Evolutionary conservation across 2,888 invertebrate genomes (phyloP).

Genomic region (Smittia sp.): DNA sequence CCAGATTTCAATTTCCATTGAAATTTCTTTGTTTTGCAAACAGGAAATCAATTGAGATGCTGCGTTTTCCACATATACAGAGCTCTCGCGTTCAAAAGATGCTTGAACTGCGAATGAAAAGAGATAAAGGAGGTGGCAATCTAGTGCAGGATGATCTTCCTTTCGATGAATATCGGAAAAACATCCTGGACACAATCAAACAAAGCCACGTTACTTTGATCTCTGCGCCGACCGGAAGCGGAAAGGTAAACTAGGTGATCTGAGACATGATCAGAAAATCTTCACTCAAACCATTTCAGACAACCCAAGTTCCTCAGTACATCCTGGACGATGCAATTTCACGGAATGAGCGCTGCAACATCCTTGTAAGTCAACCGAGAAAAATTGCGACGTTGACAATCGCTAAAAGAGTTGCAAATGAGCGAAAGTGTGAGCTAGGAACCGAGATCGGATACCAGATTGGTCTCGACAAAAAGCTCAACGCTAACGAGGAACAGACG

Average conservation of each 20-base stretch:
- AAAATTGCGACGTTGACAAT: constrained; percentile 91
- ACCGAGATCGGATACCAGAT: constrained; percentile 83
- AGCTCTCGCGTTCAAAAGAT: too few relatives aligned
- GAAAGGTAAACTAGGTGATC: constrained; percentile 49
- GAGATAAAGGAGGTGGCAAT: too few relatives aligned
- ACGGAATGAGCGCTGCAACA: constrained; percentile 70
- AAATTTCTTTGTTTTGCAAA: too few relatives aligned
- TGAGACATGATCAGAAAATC: not conserved
- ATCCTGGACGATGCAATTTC: constrained; percentile 76
- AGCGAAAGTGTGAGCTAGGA: constrained; percentile 79
- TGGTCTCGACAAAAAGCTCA: constrained; percentile 45
- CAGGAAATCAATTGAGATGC: too few relatives aligned
- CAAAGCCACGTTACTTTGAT: constrained; percentile 70
- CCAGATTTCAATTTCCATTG: too few relatives aligned
- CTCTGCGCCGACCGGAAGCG: constrained; percentile 93
- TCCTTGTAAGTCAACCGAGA: constrained; percentile 90
- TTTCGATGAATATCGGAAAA: constrained; percentile 45
- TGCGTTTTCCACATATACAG: too few relatives aligned
- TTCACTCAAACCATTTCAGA: not conserved
- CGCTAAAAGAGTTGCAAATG: constrained; percentile 77
- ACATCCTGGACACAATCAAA: constrained; percentile 68
- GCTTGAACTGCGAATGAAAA: too few relatives aligned
- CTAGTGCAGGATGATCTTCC: too few relatives aligned
- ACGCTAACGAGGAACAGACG: constrained; percentile 55
- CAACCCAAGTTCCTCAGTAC: constrained; percentile 74